These are phyloP conservation scores for Sycophaga agraensis DNA, from an alignment of 1,140 invertebrate species.

Conservation along the genomic window DNA sequence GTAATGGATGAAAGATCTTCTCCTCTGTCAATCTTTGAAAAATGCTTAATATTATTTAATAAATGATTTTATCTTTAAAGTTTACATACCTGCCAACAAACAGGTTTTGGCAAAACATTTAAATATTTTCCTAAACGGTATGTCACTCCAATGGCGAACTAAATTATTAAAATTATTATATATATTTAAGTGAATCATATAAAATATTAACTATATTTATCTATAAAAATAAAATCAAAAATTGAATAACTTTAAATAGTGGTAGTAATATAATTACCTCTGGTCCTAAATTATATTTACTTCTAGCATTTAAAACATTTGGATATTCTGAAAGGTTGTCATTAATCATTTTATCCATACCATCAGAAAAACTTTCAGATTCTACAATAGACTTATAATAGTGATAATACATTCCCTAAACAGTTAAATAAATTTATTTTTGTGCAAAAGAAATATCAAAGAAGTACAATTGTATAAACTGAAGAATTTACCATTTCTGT, in stretches of 20 bases:
- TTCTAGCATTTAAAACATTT: slow-evolving; percentile 75
- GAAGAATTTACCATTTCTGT: slow-evolving; percentile 72
- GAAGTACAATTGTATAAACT: background rate
- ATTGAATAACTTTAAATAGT: no score
- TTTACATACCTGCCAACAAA: slow-evolving; percentile 50
- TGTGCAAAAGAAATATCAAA: background rate
- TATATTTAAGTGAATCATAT: background rate
- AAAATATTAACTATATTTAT: slow-evolving; percentile 13
- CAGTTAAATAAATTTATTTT: slow-evolving; percentile 1
- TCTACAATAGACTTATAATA: slow-evolving; percentile 81
- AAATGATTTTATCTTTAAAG: background rate
- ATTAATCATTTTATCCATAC: slow-evolving; percentile 66
- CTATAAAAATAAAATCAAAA: slow-evolving; percentile 8
- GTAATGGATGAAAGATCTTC: slow-evolving; percentile 64
- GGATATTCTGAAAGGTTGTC: slow-evolving; percentile 82
- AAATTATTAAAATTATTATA: slow-evolving; percentile 8
- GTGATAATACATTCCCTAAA: slow-evolving; percentile 82
- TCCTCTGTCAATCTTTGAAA: slow-evolving; percentile 64
- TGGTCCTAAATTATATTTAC: slow-evolving; percentile 80
- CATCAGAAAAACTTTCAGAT: slow-evolving; percentile 65
- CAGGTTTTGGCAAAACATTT: slow-evolving; percentile 48
- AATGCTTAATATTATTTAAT: no score
- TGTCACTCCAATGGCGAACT: background rate
- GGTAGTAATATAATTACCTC: slow-evolving; percentile 67
- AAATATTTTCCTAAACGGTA: slow-evolving; percentile 60